Percentiles rank a stretch among this genome's conserved stretches.
Conservation (phyloP, 2,113 vertebrate genomes). For the Megalops atlanticus region DNA sequence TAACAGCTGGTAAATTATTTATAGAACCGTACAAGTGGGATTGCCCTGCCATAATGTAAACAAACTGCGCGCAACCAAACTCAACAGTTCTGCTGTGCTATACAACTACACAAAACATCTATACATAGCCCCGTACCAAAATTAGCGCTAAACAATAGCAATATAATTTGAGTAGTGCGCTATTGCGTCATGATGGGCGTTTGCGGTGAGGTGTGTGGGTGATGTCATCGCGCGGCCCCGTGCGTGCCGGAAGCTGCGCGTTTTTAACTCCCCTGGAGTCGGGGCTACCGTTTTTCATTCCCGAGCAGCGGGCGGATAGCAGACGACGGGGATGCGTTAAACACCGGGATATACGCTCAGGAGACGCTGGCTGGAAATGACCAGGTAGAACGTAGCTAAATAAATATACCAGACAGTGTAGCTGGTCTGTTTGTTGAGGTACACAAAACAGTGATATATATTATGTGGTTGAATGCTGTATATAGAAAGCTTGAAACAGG, state of each 20-base stretch:
- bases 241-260: background rate
- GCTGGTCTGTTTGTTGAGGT: background rate
- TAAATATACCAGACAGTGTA: background rate
- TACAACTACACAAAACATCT: no score
- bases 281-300: background rate
- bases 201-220: background rate
- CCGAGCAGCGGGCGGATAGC: background rate
- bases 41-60: no score
- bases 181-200: background rate
- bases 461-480: background rate
- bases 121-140: no score
- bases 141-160: no score
- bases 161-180: background rate
- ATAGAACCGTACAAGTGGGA: no score
- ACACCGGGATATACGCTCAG: conserved; percentile 1
- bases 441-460: background rate
- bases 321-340: conserved; percentile 1
- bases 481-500: background rate
- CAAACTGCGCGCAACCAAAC: no score
- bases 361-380: conserved; percentile 1
- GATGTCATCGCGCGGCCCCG: background rate
- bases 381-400: background rate
- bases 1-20: no score
- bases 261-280: background rate
- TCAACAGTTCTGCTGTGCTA: no score